phyloP scores from a whole-genome alignment of 2,113 vertebrate genomes.

The Lonchura striata region DNA sequence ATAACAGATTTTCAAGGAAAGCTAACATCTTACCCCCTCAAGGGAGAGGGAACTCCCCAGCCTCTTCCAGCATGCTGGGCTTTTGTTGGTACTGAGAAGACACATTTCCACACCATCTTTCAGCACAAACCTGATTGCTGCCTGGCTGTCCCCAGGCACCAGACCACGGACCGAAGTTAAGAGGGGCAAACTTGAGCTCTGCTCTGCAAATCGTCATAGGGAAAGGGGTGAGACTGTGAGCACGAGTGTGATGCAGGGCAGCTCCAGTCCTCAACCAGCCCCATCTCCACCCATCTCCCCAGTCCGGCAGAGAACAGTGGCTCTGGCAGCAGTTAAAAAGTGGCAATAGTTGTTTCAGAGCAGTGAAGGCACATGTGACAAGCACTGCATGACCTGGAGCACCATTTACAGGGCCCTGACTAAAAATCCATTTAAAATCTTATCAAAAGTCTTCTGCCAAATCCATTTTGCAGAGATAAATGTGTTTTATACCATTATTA shows the following conservation, averaged over 20 bases:
- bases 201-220: fast-evolving
- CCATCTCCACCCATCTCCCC: neutral
- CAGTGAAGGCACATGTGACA: neutral
- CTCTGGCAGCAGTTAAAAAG: neutral
- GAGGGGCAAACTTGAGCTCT: neutral
- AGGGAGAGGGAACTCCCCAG: neutral
- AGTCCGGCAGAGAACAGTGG: neutral
- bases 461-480: neutral
- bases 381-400: neutral
- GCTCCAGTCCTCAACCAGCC: neutral
- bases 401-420: neutral
- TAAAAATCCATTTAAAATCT: neutral
- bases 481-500: neutral
- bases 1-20: neutral
- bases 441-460: neutral
- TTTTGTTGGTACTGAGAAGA: neutral
- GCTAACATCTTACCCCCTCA: fast-evolving
- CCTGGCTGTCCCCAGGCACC: neutral
- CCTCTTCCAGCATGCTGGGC: neutral
- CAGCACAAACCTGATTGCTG: fast-evolving
- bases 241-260: neutral
- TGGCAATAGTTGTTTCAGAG: neutral
- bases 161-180: fast-evolving
- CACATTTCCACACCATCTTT: neutral
- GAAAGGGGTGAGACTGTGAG: neutral